A percentile compares a stretch with the other conserved stretches of the same genome.
These are phyloP conservation scores for Mormyrus lacerda DNA, from an alignment of 2,113 vertebrate genomes.

Conservation along the genomic window DNA sequence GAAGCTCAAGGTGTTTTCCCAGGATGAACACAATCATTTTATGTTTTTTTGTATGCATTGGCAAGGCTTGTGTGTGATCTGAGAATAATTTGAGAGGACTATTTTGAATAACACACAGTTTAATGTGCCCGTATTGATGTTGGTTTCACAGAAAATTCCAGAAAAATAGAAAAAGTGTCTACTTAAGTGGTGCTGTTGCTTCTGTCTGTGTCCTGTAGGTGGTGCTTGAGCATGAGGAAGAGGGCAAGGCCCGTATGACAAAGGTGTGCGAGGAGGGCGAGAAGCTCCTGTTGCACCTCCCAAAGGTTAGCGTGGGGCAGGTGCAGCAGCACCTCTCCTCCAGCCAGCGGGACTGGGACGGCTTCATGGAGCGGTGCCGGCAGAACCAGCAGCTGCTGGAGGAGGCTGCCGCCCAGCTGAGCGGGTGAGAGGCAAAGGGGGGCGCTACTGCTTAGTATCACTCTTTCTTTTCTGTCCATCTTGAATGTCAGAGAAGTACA, in stretches of 20 bases:
- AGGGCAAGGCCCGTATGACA: slow-evolving; percentile 76
- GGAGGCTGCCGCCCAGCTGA: slow-evolving; percentile 70
- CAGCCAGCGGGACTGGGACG: slow-evolving; percentile 81
- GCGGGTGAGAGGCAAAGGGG: slow-evolving; percentile 42
- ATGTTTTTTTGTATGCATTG: neutral
- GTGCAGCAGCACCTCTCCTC: slow-evolving; percentile 81
- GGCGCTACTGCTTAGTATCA: neutral
- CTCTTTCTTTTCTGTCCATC: no score
- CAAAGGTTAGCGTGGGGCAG: slow-evolving; percentile 70
- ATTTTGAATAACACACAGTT: neutral
- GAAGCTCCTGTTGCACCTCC: slow-evolving; percentile 73
- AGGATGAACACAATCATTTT: neutral
- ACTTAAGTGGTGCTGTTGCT: neutral
- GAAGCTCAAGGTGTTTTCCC: slow-evolving; percentile 73
- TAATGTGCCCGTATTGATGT: neutral
- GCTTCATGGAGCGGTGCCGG: slow-evolving; percentile 78
- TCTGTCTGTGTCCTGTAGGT: slow-evolving; percentile 49
- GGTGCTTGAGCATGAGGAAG: slow-evolving; percentile 70
- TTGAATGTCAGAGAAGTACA: no score
- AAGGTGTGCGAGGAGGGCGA: slow-evolving; percentile 80
- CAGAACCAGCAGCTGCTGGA: slow-evolving; percentile 79
- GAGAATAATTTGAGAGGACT: neutral
- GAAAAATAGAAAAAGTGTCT: neutral
- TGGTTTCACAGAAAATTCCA: neutral
- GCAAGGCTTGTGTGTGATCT: neutral